phyloP scores from a whole-genome alignment of 2,888 invertebrate genomes.

The Caenorhabditis sp. region DNA sequence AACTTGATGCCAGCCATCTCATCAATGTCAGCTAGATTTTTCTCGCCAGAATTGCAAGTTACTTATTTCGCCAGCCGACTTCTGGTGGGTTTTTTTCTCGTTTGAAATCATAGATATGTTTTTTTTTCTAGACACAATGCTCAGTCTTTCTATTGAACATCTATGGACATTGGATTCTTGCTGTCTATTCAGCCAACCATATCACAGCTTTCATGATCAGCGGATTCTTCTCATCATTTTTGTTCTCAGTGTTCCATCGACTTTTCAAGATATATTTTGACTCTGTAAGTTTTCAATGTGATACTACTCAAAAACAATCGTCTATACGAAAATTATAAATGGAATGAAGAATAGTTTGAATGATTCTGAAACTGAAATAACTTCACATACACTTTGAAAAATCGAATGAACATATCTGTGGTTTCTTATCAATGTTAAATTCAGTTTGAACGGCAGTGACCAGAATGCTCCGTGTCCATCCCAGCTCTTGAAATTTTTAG shows the following conservation, averaged over 20 bases:
- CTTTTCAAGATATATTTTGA: slow-evolving; percentile 44
- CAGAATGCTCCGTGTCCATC: too few relatives aligned
- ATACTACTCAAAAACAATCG: too few relatives aligned
- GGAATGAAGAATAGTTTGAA: too few relatives aligned
- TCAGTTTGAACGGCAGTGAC: too few relatives aligned
- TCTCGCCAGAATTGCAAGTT: slow-evolving; percentile 50
- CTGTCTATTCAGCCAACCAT: slow-evolving; percentile 57
- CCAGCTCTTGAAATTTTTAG: too few relatives aligned
- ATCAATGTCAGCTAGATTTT: slow-evolving; percentile 57
- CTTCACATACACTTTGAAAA: too few relatives aligned
- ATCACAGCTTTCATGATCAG: slow-evolving; percentile 67
- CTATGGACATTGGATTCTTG: slow-evolving; percentile 57
- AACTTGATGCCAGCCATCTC: slow-evolving; percentile 54
- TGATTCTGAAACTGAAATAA: too few relatives aligned
- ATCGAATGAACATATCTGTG: too few relatives aligned
- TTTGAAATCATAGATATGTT: neutral
- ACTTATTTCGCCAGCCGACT: slow-evolving; percentile 58
- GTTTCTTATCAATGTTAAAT: too few relatives aligned
- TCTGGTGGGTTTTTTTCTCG: slow-evolving; percentile 40
- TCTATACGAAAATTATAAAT: too few relatives aligned
- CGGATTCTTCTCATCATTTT: slow-evolving; percentile 67
- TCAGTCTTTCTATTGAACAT: slow-evolving; percentile 57
- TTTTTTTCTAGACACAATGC: slow-evolving; percentile 59
- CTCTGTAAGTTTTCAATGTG: neutral
- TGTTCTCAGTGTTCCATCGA: slow-evolving; percentile 57